Conservation (phyloP, 2,888 invertebrate species). For the Coleophora flavipennella region DNA sequence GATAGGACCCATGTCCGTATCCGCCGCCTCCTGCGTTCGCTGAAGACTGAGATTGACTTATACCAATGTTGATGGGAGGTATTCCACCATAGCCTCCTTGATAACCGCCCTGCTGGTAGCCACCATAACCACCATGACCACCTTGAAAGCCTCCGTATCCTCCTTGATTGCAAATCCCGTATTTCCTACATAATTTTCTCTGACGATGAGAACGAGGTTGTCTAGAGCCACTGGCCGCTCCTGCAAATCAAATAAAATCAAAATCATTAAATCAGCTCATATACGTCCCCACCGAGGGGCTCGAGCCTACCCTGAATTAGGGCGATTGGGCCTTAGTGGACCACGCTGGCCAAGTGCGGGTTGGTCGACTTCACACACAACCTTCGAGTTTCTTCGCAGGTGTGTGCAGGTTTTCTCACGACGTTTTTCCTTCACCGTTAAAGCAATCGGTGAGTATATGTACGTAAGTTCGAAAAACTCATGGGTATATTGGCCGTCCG, state of each 20-base stretch:
- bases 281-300: too few relatives aligned
- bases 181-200: conserved; percentile 39
- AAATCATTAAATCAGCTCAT: too few relatives aligned
- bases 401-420: too few relatives aligned
- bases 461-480: too few relatives aligned
- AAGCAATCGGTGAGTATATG: too few relatives aligned
- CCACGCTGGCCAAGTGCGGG: too few relatives aligned
- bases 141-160: conserved; percentile 18
- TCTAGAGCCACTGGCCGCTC: conserved; percentile 20
- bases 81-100: conserved; percentile 23
- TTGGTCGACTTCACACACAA: too few relatives aligned
- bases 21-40: conserved; percentile 48
- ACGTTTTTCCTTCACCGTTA: too few relatives aligned
- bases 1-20: conserved; percentile 34
- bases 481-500: too few relatives aligned
- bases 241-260: conserved; percentile 22
- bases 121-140: conserved; percentile 16
- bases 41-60: conserved; percentile 60
- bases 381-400: too few relatives aligned
- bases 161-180: conserved; percentile 35
- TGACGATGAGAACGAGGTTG: conserved; percentile 31
- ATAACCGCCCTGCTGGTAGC: conserved; percentile 16
- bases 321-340: too few relatives aligned
- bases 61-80: conserved; percentile 56
- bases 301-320: too few relatives aligned